Evolutionary conservation across 2,113 vertebrate genomes (phyloP).

Genomic region (Anolis carolinensis): DNA sequence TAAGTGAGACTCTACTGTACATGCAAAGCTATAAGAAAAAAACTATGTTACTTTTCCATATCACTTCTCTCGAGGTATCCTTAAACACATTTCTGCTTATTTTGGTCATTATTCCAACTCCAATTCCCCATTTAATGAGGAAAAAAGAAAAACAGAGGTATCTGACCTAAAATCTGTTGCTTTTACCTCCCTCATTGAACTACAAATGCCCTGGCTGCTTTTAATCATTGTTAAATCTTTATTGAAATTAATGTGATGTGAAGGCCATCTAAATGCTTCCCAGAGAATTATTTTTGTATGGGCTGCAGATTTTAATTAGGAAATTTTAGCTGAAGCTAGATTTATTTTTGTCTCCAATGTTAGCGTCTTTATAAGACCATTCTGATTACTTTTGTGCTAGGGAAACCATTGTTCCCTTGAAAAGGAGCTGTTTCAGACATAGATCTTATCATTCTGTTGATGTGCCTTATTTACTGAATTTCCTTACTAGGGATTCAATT

Average conservation of each 20-base stretch:
- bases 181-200: conserved; percentile 4
- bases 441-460: no score
- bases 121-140: not conserved
- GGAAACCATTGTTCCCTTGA: not conserved
- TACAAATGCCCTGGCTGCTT: not conserved
- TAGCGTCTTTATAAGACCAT: not conserved
- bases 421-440: no score
- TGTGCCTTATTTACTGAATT: no score
- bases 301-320: not conserved
- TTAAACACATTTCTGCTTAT: conserved; percentile 3
- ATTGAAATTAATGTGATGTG: not conserved
- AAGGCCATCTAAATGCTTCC: conserved; percentile 3
- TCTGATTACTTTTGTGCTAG: not conserved
- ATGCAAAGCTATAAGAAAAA: not conserved
- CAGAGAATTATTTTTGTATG: conserved; percentile 6
- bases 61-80: not conserved
- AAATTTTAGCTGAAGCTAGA: not conserved
- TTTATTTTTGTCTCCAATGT: not conserved
- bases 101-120: conserved; percentile 2
- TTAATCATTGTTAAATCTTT: not conserved
- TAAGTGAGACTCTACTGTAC: no score
- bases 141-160: not conserved
- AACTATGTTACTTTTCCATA: not conserved
- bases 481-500: no score
- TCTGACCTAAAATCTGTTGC: not conserved